These are phyloP conservation scores for Stylophora pistillata DNA, from an alignment of 64 coral and sea anemone species.

Conservation along the genomic window DNA sequence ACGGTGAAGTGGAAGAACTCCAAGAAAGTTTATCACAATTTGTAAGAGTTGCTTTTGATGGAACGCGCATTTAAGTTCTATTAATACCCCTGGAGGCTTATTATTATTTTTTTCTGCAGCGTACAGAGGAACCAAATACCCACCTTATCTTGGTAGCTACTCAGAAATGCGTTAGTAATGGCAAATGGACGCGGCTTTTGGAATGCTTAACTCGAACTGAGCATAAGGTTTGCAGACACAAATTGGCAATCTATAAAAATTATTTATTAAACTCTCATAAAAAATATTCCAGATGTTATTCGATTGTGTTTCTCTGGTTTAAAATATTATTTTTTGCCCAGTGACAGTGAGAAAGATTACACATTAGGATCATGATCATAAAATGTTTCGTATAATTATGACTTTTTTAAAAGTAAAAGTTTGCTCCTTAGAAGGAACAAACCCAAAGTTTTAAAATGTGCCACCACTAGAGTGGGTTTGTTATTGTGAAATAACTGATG, in stretches of 20 bases:
- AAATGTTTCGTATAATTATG: too few species aligned
- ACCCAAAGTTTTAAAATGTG: too few species aligned
- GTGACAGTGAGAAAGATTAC: too few species aligned
- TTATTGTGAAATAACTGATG: too few species aligned
- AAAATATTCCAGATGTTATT: background rate
- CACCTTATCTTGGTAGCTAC: constrained; percentile 31
- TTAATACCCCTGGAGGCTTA: background rate
- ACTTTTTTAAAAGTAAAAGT: too few species aligned
- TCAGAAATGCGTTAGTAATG: constrained; percentile 19
- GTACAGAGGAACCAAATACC: constrained; percentile 15
- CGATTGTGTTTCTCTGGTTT: too few species aligned
- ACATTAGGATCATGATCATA: too few species aligned
- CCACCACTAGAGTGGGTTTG: too few species aligned
- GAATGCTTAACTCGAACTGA: constrained; percentile 13
- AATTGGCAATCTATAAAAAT: background rate
- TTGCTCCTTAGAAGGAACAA: too few species aligned
- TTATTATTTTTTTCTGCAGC: background rate
- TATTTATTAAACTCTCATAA: background rate
- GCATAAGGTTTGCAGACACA: constrained; percentile 2
- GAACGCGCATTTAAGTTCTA: background rate
- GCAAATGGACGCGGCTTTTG: background rate
- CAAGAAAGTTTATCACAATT: constrained; percentile 18
- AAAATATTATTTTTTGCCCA: too few species aligned
- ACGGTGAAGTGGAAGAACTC: background rate
- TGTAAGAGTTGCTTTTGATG: background rate